These are phyloP conservation scores for Sebastes flavidus DNA, from an alignment of 2,797 vertebrate species.

Conservation along the genomic window DNA sequence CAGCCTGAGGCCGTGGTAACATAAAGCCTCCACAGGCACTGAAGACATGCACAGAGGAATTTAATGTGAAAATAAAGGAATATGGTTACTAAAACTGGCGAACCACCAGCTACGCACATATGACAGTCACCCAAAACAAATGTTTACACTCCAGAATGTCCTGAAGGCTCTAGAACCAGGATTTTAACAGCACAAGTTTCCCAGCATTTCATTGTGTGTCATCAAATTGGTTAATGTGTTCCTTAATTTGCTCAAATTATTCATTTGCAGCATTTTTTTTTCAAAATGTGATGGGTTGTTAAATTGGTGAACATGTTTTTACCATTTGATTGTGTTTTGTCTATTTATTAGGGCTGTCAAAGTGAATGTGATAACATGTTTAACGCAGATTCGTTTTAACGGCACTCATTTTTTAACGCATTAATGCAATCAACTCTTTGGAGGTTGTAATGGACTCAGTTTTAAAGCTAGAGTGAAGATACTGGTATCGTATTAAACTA, in stretches of 20 bases:
- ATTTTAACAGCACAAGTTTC: neutral
- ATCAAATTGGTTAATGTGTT: neutral
- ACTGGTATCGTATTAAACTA: no score
- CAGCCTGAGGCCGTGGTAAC: conserved; percentile 55
- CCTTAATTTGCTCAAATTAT: neutral
- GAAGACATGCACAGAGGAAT: conserved; percentile 29
- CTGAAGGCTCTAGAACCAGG: neutral
- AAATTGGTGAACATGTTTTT: neutral
- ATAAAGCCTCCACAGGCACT: conserved; percentile 19
- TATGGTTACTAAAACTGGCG: neutral
- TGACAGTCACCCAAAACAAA: neutral
- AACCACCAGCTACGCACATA: neutral
- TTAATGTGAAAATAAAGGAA: conserved; percentile 22
- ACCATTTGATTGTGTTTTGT: neutral
- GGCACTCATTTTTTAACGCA: accelerated
- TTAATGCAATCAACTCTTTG: no score
- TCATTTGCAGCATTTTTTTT: neutral
- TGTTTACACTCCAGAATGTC: neutral
- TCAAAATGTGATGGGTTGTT: neutral
- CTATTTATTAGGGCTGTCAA: neutral
- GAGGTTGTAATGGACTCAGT: no score
- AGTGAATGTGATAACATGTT: no score
- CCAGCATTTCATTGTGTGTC: neutral
- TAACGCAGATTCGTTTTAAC: no score
- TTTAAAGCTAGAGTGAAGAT: no score